These are phyloP conservation scores for Epistrophella euchroma DNA, from an alignment of 2,888 invertebrate genomes.

Conservation along the genomic window DNA sequence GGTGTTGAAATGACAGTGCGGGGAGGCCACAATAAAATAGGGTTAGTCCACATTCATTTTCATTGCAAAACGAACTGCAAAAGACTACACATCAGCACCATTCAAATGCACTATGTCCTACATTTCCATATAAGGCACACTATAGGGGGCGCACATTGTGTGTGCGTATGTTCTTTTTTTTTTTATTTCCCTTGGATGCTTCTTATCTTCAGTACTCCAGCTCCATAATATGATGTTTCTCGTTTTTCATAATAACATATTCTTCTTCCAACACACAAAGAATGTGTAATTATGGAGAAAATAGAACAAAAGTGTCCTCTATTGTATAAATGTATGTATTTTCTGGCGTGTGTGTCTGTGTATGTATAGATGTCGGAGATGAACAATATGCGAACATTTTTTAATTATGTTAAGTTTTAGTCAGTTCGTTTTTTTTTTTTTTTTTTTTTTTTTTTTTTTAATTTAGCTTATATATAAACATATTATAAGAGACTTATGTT, in stretches of 20 bases:
- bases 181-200: slow-evolving; percentile 55
- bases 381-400: slow-evolving; percentile 73
- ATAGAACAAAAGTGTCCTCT: slow-evolving; percentile 66
- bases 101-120: slow-evolving; percentile 72
- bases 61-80: slow-evolving; percentile 63
- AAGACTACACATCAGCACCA: slow-evolving; percentile 54
- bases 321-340: slow-evolving; percentile 38
- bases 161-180: slow-evolving; percentile 52
- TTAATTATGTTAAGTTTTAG: slow-evolving; percentile 75
- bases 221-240: slow-evolving; percentile 64
- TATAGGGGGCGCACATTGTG: slow-evolving; percentile 42
- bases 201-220: slow-evolving; percentile 70
- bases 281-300: slow-evolving; percentile 75
- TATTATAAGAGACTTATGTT: slow-evolving; percentile 46
- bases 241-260: slow-evolving; percentile 73
- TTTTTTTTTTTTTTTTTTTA: slow-evolving; percentile 16
- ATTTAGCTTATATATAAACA: slow-evolving; percentile 22
- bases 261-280: slow-evolving; percentile 71
- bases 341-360: slow-evolving; percentile 7
- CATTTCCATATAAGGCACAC: slow-evolving; percentile 64
- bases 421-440: slow-evolving; percentile 26
- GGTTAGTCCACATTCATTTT: slow-evolving; percentile 36
- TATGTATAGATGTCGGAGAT: slow-evolving; percentile 41
- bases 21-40: slow-evolving; percentile 37
- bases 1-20: neutral